A percentile compares a stretch with the other conserved stretches of the same genome.
Conservation (phyloP, 2,797 vertebrate species). For the Cetoscarus ocellatus region DNA sequence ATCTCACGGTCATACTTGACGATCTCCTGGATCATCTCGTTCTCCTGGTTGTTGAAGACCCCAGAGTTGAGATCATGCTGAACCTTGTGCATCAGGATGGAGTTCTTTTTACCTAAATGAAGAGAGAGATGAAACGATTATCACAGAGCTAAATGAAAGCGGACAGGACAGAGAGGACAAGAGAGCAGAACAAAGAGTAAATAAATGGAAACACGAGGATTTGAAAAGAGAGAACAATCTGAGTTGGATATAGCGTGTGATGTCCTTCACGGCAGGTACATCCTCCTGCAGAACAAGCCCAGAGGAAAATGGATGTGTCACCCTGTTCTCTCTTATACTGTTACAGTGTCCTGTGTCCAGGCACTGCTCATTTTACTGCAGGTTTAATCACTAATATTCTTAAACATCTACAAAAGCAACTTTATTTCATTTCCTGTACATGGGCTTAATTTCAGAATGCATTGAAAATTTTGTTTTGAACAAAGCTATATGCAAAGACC, state of each 20-base stretch:
- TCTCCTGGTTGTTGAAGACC: slow-evolving; percentile 97
- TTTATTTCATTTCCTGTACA: slow-evolving; percentile 10
- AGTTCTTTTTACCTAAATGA: slow-evolving; percentile 95
- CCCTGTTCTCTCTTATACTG: slow-evolving; percentile 62
- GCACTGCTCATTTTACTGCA: slow-evolving; percentile 55
- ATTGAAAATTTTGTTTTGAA: not conserved
- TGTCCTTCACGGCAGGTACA: slow-evolving; percentile 70
- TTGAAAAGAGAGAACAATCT: slow-evolving; percentile 41
- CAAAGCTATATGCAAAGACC: not conserved
- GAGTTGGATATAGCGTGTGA: slow-evolving; percentile 40
- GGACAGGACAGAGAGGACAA: slow-evolving; percentile 15
- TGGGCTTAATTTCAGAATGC: not conserved
- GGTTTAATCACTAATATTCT: slow-evolving; percentile 40
- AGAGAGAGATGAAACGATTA: slow-evolving; percentile 16
- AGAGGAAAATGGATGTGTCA: slow-evolving; percentile 63
- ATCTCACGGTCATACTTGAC: slow-evolving; percentile 99
- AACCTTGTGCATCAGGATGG: slow-evolving; percentile 96
- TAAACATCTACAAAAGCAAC: slow-evolving; percentile 23
- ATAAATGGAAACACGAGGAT: slow-evolving; percentile 27
- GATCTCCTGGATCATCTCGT: slow-evolving; percentile 99
- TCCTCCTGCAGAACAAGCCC: slow-evolving; percentile 60
- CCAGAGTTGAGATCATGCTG: slow-evolving; percentile 97
- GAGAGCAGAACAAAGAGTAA: slow-evolving; percentile 33
- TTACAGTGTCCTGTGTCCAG: slow-evolving; percentile 67
- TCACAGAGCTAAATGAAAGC: slow-evolving; percentile 13